Conservation (phyloP, 2,797 vertebrate genomes). For the Fistularia tabacaria region DNA sequence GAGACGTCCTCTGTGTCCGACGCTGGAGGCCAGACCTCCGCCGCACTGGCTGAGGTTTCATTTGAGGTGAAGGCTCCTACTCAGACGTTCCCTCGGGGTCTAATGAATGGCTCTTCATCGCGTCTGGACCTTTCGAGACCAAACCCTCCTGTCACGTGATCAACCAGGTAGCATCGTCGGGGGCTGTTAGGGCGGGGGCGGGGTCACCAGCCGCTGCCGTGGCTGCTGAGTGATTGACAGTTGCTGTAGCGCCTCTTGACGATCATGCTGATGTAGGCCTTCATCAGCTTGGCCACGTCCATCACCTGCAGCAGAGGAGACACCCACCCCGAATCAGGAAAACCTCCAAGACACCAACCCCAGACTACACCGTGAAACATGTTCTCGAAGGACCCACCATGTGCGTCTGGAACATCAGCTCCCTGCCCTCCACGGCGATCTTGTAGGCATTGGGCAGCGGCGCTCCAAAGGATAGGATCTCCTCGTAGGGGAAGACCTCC, state of each 20-base stretch:
- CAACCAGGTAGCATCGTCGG: not conserved
- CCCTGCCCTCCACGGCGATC: conserved; percentile 90
- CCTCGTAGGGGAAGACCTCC: conserved; percentile 92
- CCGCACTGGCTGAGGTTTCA: too few relatives aligned
- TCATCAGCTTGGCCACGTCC: conserved; percentile 98
- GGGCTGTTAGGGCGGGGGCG: too few relatives aligned
- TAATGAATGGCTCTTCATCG: too few relatives aligned
- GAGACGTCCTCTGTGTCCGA: too few relatives aligned
- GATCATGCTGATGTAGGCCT: conserved; percentile 98
- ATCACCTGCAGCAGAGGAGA: conserved; percentile 78
- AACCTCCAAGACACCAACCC: too few relatives aligned
- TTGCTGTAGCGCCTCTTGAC: conserved; percentile 97
- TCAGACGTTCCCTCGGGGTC: too few relatives aligned
- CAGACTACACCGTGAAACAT: not conserved
- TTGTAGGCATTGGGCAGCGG: conserved; percentile 89
- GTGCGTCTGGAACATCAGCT: conserved; percentile 89
- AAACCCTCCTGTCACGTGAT: not conserved
- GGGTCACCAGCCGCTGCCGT: conserved; percentile 86
- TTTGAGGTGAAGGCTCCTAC: too few relatives aligned
- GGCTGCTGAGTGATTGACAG: conserved; percentile 87
- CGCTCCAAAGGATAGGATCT: conserved; percentile 93
- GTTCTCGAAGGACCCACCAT: conserved; percentile 75
- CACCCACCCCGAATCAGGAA: not conserved
- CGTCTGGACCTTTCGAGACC: too few relatives aligned
- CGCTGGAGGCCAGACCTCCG: too few relatives aligned